Percentiles rank a stretch among this genome's conserved stretches.
phyloP scores from a whole-genome alignment of 2,113 vertebrate genomes.

The Tinamus guttatus region DNA sequence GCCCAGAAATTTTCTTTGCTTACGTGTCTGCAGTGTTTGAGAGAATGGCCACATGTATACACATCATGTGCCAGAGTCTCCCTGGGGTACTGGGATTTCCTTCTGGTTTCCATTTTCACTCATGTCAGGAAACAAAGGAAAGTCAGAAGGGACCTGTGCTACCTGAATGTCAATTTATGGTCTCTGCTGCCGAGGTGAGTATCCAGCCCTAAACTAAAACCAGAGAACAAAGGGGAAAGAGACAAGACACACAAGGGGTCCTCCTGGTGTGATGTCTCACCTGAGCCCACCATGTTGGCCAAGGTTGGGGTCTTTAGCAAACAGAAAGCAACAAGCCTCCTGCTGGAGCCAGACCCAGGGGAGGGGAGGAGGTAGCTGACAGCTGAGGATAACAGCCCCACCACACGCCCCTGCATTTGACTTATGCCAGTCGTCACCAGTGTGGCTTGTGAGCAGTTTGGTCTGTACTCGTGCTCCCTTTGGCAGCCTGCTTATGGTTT shows the following conservation, averaged over 20 bases:
- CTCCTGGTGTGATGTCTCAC: background rate
- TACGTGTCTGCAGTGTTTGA: too few species aligned
- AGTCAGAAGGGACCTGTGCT: background rate
- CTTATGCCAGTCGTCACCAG: accelerated
- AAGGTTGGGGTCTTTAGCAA: background rate
- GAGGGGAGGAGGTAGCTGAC: background rate
- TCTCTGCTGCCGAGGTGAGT: background rate
- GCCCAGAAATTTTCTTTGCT: too few species aligned
- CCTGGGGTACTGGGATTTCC: too few species aligned
- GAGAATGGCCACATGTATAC: too few species aligned
- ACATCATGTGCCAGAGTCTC: too few species aligned
- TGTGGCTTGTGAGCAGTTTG: background rate
- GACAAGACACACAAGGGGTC: background rate
- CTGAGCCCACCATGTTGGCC: too few species aligned
- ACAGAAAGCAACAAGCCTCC: background rate
- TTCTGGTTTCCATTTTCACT: background rate
- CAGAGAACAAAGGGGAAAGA: background rate
- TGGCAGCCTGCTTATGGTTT: background rate
- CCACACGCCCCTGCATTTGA: accelerated
- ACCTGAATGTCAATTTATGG: too few species aligned
- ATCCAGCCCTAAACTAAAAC: accelerated
- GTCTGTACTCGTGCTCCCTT: too few species aligned
- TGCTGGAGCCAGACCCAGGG: background rate
- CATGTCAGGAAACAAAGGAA: background rate
- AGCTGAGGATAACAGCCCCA: background rate